A percentile compares a stretch with the other conserved stretches of the same genome.
These are phyloP conservation scores for Oryctolagus cuniculus DNA, from an alignment of 2,113 vertebrate genomes.

Conservation along the genomic window mOryCun1.1 NC_091442.1:62889001-62889500, in stretches of 20 bases:
- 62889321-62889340: too few species aligned
- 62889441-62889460: too few species aligned
- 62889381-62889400: too few species aligned
- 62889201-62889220: neutral
- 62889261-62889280: neutral
- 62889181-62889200: neutral
- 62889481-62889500: too few species aligned
- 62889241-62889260: neutral
- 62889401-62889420: too few species aligned
- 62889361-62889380: too few species aligned
- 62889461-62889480: too few species aligned
- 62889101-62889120: neutral
- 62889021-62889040: neutral
- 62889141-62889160: neutral
- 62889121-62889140: neutral
- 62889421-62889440: too few species aligned
- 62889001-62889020: neutral
- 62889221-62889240: neutral
- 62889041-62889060: neutral
- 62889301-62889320: too few species aligned
- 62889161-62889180: neutral
- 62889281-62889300: neutral
- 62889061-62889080: neutral
- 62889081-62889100: neutral
- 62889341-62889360: too few species aligned